Evolutionary conservation across 2,113 vertebrate genomes (phyloP), one percentile per base, ranked within the genome.

Genomic region (Nibea albiflora): DNA sequence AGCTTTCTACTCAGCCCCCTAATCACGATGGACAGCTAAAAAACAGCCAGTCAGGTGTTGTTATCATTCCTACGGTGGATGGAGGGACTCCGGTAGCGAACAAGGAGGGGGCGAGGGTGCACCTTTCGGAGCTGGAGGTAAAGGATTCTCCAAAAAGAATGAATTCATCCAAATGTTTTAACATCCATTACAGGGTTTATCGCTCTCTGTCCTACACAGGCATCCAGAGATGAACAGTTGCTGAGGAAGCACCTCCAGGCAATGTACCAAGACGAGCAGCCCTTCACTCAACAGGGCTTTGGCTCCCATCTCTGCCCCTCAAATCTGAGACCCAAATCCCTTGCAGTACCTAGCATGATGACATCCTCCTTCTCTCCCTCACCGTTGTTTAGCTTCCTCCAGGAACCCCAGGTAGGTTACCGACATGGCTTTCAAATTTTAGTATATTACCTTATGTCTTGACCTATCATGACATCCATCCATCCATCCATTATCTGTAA

Each of bases 331-430:
- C 98, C 98, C 1, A 98, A 97, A 91, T 99, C 98, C 0, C 75
- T 99, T 69, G 98, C 97, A 0, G 96, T 98, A 72, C 97, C 97
- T 0, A 96, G 97, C 76, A 92, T 97, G 93, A 96, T 93, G 69
- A 96, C 96, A 1, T 94, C 93, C 15, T 83, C 78, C 68, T 77
- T 84, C 49, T 84, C 75, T 67, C 75, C 89, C 66, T 85, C 90
- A 39, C 3, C 74, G 0, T 62, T 85, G 71, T 80, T 87, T 1
- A 87, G 72, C 20, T 93, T 94, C 50, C 92, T 96, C 3, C 94
- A 95, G 0, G 98, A 99, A 89, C 92, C 94, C 15, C 93, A 95
- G 83, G 93, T 94, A 42, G 16, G 16, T 53, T 49, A 9, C 12
- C 11, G 4, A 75, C 17, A 56, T 42, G 9, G 19, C 0, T 50